Conservation (phyloP, 2,888 invertebrate species). For the Hirtodrosophila trivittata region DNA sequence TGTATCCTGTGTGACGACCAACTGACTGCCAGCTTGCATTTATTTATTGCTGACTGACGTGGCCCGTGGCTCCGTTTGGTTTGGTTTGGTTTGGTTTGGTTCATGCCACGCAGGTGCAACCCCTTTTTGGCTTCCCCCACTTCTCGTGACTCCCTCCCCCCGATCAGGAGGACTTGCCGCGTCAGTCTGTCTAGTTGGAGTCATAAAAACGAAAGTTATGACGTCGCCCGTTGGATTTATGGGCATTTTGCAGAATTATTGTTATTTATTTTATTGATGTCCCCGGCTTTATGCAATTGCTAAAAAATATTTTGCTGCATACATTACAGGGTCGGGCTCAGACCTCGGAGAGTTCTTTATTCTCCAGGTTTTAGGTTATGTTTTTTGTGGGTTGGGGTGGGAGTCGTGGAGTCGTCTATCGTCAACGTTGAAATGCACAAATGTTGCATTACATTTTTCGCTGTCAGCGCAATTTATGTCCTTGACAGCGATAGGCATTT, state of each 20-base stretch:
- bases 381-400: not conserved
- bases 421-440: conserved; percentile 56
- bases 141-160: not conserved
- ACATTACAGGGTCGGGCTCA: conserved; percentile 54
- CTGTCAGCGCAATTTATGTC: conserved; percentile 82
- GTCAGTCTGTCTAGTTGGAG: conserved; percentile 76
- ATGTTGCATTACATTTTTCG: conserved; percentile 62
- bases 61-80: conserved; percentile 32
- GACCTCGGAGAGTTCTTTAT: not conserved
- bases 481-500: conserved; percentile 82
- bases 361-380: not conserved
- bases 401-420: conserved; percentile 12
- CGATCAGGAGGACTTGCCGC: conserved; percentile 19
- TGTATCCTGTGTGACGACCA: conserved; percentile 69
- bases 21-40: conserved; percentile 81
- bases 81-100: conserved; percentile 2
- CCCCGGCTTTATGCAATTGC: conserved; percentile 66
- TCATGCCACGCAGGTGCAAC: conserved; percentile 60
- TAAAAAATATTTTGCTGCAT: conserved; percentile 73
- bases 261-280: conserved; percentile 79
- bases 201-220: conserved; percentile 83
- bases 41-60: conserved; percentile 81
- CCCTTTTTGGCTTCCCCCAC: not conserved
- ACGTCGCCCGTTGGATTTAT: conserved; percentile 80
- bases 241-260: conserved; percentile 81